A percentile compares a stretch with the other conserved stretches of the same genome.
Conservation (phyloP, 2,888 invertebrate genomes). For the Tachina lurida region DNA sequence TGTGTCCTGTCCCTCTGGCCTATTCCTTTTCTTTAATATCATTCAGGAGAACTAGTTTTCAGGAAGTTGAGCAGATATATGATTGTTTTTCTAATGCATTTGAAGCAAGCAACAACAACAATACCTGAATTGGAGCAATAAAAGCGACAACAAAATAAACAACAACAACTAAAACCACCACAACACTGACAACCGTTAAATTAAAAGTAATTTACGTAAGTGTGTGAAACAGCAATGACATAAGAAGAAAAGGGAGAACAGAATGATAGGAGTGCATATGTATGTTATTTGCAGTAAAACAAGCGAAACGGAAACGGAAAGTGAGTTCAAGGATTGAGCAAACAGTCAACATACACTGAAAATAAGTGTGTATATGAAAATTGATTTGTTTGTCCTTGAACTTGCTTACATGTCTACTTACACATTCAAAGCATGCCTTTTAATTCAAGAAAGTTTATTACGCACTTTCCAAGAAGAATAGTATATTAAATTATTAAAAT, state of each 20-base stretch:
- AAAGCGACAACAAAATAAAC: conserved; percentile 8
- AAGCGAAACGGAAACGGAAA: conserved; percentile 28
- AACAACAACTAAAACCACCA: conserved; percentile 26
- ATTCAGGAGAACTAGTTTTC: not conserved
- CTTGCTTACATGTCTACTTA: not conserved
- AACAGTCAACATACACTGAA: conserved; percentile 1
- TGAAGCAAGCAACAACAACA: conserved; percentile 11
- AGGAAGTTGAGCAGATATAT: not conserved
- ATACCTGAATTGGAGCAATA: conserved; percentile 25
- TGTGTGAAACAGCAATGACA: conserved; percentile 28
- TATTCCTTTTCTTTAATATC: not conserved
- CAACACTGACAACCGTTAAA: conserved; percentile 34
- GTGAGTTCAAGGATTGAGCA: conserved; percentile 51
- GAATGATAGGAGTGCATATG: not conserved
- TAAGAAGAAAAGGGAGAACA: not conserved
- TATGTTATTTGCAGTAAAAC: not conserved
- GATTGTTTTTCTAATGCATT: conserved; percentile 34
- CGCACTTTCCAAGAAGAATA: too few species aligned
- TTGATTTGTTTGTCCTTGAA: not conserved
- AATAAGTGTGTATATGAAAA: not conserved
- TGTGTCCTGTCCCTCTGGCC: not conserved
- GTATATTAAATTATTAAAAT: too few species aligned
- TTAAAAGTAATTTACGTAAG: conserved; percentile 61
- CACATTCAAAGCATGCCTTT: not conserved
- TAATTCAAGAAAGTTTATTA: not conserved